Conservation (phyloP, 2,888 invertebrate species). For the Globia sparganii region DNA sequence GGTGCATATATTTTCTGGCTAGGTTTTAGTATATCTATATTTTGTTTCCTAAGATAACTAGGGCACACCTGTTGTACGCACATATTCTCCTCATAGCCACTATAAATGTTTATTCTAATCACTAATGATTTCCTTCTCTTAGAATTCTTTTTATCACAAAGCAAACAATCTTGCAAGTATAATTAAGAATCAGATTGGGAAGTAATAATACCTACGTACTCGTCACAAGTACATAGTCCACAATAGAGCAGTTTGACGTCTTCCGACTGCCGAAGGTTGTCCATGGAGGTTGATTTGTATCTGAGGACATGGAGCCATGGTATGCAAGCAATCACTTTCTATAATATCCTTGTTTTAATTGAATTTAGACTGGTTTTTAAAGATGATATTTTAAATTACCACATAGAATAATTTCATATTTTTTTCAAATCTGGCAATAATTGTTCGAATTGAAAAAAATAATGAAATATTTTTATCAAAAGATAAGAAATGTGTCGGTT, state of each 20-base stretch:
- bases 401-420: neutral
- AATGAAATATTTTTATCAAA: neutral
- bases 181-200: constrained; percentile 38
- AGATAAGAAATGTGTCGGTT: neutral
- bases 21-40: neutral
- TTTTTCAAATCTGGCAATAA: neutral
- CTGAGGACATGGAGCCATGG: constrained; percentile 50
- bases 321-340: constrained; percentile 50
- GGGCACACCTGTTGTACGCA: neutral
- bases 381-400: neutral
- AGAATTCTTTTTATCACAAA: constrained; percentile 3
- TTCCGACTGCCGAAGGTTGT: constrained; percentile 61
- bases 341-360: constrained; percentile 48
- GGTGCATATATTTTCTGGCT: neutral
- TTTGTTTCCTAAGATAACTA: neutral
- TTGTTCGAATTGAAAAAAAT: neutral
- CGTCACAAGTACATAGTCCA: constrained; percentile 19
- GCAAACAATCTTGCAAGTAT: constrained; percentile 23
- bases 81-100: neutral
- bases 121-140: constrained; percentile 24
- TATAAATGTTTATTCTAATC: neutral
- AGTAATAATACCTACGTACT: constrained; percentile 12
- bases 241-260: constrained; percentile 45
- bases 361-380: constrained; percentile 15
- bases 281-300: constrained; percentile 50